Base-by-base conservation (phyloP, 2,888 invertebrate genomes). In the Hedychridium roseum region DNA sequence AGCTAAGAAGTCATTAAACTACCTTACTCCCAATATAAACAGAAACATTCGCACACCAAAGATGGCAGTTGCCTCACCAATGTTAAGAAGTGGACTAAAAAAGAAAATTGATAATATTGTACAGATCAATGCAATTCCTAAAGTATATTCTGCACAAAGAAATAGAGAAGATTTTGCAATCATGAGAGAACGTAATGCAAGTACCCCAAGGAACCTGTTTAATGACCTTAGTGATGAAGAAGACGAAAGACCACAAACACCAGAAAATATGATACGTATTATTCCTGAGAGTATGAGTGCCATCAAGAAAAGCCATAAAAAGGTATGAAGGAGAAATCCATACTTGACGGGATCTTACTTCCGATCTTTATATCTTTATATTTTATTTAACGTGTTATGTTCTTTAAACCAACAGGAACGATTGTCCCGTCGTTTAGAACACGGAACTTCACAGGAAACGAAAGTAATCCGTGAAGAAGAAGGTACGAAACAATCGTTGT, bases 271-370 rank as follows among this genome's bases (percentile, higher is more conserved):
- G 0, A 50, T 68, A 12, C 47, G 56, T 32, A 51, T 73, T 23
- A 42, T 76, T 38, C 76, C 76, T 1, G 73, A 74, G 32, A 74
- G 74, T 32, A 74, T 71, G 68, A 76, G 74, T 43, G 71, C 71
- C 36, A 76, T 76, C 14, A 76, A 76, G 31, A 74, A 69, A 35
- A 74, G 76, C 26, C 76, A 76, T 39, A 72, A 65, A 46, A 76
- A 76, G 73, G 76, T 75, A 70, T 56, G 39, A 20, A 11, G 5
- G n/a, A n/a, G n/a, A 9, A 14, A 12, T 30, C 38, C 41, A 35
- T 14, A 17, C 6, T n/a, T n/a, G n/a, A 4, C n/a, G 5, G 1
- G 31, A 26, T 36, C 4, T 31, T 20, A 35, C 34, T 34, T 40
- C 31, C 7, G 2, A 12, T 17, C 11, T 26, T 3, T 11, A 32